A percentile compares a stretch with the other conserved stretches of the same genome.
phyloP scores from a whole-genome alignment of 1,140 invertebrate species.

The Drosophila eugracilis region DNA sequence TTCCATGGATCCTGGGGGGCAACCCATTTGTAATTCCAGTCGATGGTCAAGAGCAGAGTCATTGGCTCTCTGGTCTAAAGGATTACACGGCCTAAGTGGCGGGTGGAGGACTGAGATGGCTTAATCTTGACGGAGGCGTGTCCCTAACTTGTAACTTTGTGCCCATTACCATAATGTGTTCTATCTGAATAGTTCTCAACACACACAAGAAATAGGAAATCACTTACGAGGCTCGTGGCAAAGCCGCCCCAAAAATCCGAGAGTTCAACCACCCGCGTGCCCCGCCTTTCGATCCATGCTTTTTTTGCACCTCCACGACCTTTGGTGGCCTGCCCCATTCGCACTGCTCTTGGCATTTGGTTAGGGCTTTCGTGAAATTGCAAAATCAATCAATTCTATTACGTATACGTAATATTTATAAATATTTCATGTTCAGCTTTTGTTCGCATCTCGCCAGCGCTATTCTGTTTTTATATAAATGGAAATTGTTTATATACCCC shows the following conservation, averaged over 20 bases:
- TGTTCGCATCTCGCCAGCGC: conserved; percentile 43
- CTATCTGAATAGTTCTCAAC: conserved; percentile 45
- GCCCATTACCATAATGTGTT: conserved; percentile 75
- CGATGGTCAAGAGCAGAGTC: conserved; percentile 48
- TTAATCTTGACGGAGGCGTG: conserved; percentile 36
- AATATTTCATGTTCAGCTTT: conserved; percentile 73
- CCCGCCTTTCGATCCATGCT: too few relatives aligned
- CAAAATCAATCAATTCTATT: conserved; percentile 80
- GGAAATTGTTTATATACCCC: conserved; percentile 2
- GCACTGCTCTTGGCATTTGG: conserved; percentile 41
- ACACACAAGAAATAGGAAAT: conserved; percentile 48
- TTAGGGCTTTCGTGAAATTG: conserved; percentile 74
- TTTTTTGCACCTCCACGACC: conserved; percentile 1
- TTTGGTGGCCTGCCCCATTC: conserved; percentile 7
- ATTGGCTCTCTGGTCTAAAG: conserved; percentile 49
- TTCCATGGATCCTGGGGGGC: conserved; percentile 18
- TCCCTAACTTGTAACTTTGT: conserved; percentile 58
- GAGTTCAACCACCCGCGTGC: not conserved
- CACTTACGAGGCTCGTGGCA: conserved; percentile 52
- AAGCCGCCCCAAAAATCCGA: conserved; percentile 15
- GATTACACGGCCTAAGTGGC: conserved; percentile 27
- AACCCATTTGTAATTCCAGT: conserved; percentile 40
- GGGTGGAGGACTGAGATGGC: conserved; percentile 2
- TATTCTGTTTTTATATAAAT: conserved; percentile 51
- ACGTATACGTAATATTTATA: conserved; percentile 79